Percentiles rank a stretch among this genome's conserved stretches.
Conservation (phyloP, 2,888 invertebrate genomes). For the Cetonia aurata region DNA sequence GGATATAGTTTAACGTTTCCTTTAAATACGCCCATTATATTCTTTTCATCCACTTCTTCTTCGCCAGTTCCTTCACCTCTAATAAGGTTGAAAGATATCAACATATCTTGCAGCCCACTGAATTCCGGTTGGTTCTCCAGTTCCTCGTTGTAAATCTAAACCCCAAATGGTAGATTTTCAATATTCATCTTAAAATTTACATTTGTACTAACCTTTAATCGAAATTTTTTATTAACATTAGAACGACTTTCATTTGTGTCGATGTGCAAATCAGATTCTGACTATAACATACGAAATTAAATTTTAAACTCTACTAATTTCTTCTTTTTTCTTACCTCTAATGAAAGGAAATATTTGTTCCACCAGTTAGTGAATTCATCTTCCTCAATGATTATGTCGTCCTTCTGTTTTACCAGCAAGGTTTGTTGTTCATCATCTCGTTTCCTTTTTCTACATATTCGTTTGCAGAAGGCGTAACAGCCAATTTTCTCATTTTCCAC, state of each 20-base stretch:
- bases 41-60: constrained; percentile 67
- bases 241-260: neutral
- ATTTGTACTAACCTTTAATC: constrained; percentile 27
- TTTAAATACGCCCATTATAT: constrained; percentile 62
- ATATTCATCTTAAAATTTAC: no score
- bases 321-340: constrained; percentile 45
- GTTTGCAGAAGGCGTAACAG: constrained; percentile 36
- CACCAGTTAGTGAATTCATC: constrained; percentile 69
- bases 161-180: no score
- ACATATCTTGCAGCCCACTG: constrained; percentile 75
- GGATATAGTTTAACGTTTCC: constrained; percentile 71
- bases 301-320: neutral
- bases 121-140: constrained; percentile 78
- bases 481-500: constrained; percentile 31
- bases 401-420: neutral
- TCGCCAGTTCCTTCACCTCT: constrained; percentile 71
- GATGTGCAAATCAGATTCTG: neutral
- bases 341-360: constrained; percentile 70
- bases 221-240: constrained; percentile 8
- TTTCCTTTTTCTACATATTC: constrained; percentile 13
- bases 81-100: constrained; percentile 73
- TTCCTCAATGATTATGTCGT: constrained; percentile 53
- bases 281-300: neutral
- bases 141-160: constrained; percentile 71
- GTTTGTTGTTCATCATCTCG: neutral